Evolutionary conservation across 2,113 vertebrate genomes (phyloP).

Genomic region (Rhinoptilus africanus): DNA sequence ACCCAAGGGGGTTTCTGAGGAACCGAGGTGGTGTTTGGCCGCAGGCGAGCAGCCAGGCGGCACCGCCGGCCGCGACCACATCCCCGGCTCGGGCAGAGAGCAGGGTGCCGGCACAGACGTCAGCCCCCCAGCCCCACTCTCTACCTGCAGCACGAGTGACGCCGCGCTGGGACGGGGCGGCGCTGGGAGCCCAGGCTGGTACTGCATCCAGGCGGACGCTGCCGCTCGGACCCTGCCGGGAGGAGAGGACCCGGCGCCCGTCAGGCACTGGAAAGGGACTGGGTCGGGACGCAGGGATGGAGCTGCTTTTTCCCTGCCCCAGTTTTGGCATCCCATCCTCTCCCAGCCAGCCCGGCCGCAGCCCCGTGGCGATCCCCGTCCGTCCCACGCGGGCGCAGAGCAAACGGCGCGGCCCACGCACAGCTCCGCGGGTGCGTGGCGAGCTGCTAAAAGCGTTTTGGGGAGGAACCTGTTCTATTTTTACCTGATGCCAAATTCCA

Average conservation of each 20-base stretch:
- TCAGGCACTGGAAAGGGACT: rapidly evolving
- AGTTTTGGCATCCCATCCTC: neutral
- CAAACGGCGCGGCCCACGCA: neutral
- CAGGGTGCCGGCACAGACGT: rapidly evolving
- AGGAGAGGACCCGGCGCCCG: neutral
- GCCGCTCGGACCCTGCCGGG: neutral
- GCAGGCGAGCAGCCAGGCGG: neutral
- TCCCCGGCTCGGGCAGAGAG: neutral
- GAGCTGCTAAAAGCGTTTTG: neutral
- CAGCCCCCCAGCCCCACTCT: neutral
- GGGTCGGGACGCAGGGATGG: neutral
- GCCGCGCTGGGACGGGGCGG: neutral
- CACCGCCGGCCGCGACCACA: neutral
- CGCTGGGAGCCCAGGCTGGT: rapidly evolving
- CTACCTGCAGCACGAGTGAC: neutral
- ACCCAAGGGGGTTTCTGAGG: neutral
- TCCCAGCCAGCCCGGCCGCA: neutral
- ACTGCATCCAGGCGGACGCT: neutral
- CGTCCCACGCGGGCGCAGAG: rapidly evolving
- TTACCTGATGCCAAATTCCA: neutral
- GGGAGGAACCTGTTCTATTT: constrained; percentile 33
- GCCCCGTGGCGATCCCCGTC: neutral
- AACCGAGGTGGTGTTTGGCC: rapidly evolving
- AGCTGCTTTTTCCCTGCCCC: neutral
- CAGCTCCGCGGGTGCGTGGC: neutral